Base-by-base conservation (phyloP, 2,113 vertebrate species). In the Talpa occidentalis region DNA sequence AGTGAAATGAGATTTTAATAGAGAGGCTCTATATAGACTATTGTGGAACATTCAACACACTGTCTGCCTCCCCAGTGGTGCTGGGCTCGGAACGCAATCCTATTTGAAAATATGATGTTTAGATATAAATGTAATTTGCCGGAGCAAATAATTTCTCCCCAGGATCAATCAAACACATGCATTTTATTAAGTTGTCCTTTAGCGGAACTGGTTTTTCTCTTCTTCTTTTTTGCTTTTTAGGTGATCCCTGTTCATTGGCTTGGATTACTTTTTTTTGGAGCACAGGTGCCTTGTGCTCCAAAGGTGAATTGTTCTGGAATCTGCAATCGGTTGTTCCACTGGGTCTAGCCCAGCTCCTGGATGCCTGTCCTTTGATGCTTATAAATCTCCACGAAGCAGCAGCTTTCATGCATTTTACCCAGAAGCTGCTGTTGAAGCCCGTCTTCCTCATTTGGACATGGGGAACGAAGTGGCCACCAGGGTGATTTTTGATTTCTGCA, bases 1-100 rank as follows among this genome's bases (percentile, higher is more conserved):
- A n/a, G 84, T 28, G 79, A 97, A 98, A 98, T 95, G 95, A 97
- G 93, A 96, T 97, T 97, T 97, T 96, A 95, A 97, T 98, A 94
- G 97, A 96, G 97, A 89, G 64, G 89, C 80, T 90, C 77, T 35
- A 17, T 49, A 64, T 21, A 17, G 81, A 37, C 24, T 81, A 82
- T 83, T 0, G 0, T 97, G 96, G 88, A 96, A 85, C 86, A 94
- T 95, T 96, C 93, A 96, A 91, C 88, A 74, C 17, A 26, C 77
- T 0, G 93, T 97, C 94, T 97, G 74, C 2, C 35, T 97, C 95
- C 87, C 79, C 86, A 60, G 69, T 28, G 94, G 83, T 22, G 40
- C 81, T 15, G 4, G 76, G n/a, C 88, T 96, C 94, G 90, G 91
- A 97, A 96, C 87, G 90, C 72, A 90, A 64, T 92, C 62, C 77